A percentile compares a stretch with the other conserved stretches of the same genome.
phyloP scores from a whole-genome alignment of 2,888 invertebrate genomes.

The Drosophila subquinaria region DNA sequence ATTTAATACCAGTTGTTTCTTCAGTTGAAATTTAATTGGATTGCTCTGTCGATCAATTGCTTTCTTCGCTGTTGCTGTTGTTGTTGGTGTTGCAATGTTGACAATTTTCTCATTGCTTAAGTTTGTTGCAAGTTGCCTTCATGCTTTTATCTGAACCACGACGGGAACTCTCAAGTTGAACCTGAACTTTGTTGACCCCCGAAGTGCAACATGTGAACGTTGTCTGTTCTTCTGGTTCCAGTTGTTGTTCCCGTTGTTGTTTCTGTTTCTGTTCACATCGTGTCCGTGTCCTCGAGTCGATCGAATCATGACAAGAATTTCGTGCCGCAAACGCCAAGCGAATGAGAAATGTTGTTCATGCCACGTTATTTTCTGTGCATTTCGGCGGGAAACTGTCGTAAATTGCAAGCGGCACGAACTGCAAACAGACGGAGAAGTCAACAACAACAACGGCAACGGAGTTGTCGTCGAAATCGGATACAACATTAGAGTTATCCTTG shows the following conservation, averaged over 20 bases:
- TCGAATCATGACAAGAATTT: slow-evolving; percentile 85
- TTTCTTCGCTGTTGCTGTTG: slow-evolving; percentile 3
- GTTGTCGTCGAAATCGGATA: not conserved
- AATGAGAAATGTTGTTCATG: slow-evolving; percentile 79
- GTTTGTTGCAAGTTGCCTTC: slow-evolving; percentile 16
- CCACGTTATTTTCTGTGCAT: slow-evolving; percentile 78
- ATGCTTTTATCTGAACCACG: slow-evolving; percentile 56
- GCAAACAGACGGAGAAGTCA: slow-evolving; percentile 32
- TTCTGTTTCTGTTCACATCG: slow-evolving; percentile 58
- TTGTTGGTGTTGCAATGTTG: slow-evolving; percentile 32
- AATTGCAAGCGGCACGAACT: slow-evolving; percentile 81
- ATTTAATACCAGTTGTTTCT: not conserved
- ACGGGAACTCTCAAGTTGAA: slow-evolving; percentile 49
- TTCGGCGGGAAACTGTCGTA: slow-evolving; percentile 79
- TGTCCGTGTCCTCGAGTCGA: slow-evolving; percentile 73
- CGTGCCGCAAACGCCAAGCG: slow-evolving; percentile 77
- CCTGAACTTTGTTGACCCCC: slow-evolving; percentile 69
- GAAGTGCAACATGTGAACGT: slow-evolving; percentile 75
- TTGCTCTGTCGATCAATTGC: slow-evolving; percentile 27
- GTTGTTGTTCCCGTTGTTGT: slow-evolving; percentile 12
- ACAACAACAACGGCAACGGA: not conserved
- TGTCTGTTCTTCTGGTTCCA: slow-evolving; percentile 23
- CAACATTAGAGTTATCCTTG: slow-evolving; percentile 71
- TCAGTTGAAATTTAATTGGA: slow-evolving; percentile 43
- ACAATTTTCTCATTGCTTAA: slow-evolving; percentile 41